Percentiles rank a stretch among this genome's conserved stretches.
These are phyloP conservation scores for Linnaemya vulpina DNA, from an alignment of 2,888 invertebrate genomes.

Conservation along the genomic window DNA sequence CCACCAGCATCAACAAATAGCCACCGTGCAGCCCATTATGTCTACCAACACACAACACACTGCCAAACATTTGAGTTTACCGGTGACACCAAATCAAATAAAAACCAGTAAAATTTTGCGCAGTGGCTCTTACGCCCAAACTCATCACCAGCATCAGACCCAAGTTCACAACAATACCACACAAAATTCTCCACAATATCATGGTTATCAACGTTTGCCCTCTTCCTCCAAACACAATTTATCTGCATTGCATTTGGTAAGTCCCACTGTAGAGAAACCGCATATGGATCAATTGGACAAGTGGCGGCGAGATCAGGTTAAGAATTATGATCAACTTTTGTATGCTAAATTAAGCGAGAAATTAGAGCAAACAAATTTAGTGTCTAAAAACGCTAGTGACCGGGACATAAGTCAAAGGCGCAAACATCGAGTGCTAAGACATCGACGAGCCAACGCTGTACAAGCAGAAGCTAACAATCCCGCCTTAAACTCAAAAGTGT, in stretches of 20 bases:
- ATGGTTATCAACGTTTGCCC: conserved; percentile 77
- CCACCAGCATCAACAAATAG: conserved; percentile 75
- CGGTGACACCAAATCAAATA: conserved; percentile 73
- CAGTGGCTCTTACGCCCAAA: conserved; percentile 73
- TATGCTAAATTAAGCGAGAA: conserved; percentile 82
- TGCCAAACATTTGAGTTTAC: conserved; percentile 66
- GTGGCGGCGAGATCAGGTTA: conserved; percentile 81
- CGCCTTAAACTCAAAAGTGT: conserved; percentile 54
- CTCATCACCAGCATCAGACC: conserved; percentile 68
- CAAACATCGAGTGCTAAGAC: conserved; percentile 71
- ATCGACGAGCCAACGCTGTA: conserved; percentile 53
- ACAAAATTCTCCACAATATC: conserved; percentile 77
- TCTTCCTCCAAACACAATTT: conserved; percentile 78
- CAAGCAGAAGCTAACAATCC: conserved; percentile 56
- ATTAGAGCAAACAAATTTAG: conserved; percentile 77
- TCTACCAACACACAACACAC: conserved; percentile 70
- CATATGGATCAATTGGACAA: conserved; percentile 84
- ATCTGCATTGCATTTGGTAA: conserved; percentile 76
- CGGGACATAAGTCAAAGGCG: conserved; percentile 76
- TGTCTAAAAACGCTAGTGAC: conserved; percentile 40
- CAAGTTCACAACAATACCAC: conserved; percentile 66
- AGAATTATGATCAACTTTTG: conserved; percentile 81
- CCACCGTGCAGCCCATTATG: conserved; percentile 81
- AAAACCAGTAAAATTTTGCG: conserved; percentile 75
- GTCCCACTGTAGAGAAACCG: conserved; percentile 77